phyloP scores from a whole-genome alignment of 2,888 invertebrate species.

The Lasioglossum leucozonium region DNA sequence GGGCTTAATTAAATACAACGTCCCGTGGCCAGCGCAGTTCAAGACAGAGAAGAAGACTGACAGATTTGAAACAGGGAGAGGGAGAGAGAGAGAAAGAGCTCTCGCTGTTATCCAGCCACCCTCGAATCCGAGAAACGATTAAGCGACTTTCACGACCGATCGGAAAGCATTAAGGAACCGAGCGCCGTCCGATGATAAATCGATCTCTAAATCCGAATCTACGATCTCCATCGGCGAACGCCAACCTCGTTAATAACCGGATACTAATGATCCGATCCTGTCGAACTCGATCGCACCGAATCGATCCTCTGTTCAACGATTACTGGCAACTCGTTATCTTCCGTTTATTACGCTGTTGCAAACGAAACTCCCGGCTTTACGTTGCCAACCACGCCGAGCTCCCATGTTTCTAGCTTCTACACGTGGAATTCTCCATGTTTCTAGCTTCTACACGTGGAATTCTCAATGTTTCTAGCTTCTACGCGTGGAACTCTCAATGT shows the following conservation, averaged over 20 bases:
- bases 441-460: no score
- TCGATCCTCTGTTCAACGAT: neutral
- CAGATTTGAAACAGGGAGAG: neutral
- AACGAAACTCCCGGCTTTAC: neutral
- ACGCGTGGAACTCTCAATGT: no score
- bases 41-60: neutral
- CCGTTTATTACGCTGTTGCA: neutral
- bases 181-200: conserved; percentile 65
- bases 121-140: conserved; percentile 37
- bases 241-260: conserved; percentile 40
- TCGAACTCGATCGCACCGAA: conserved; percentile 9
- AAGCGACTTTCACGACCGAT: conserved; percentile 42
- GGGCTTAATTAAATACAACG: conserved; percentile 54
- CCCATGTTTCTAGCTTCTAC: neutral
- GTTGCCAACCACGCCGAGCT: neutral
- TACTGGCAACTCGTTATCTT: neutral
- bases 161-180: conserved; percentile 35
- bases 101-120: conserved; percentile 18
- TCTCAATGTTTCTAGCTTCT: neutral
- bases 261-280: conserved; percentile 52
- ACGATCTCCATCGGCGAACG: conserved; percentile 10
- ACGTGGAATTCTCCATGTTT: neutral
- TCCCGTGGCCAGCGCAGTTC: neutral
- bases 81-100: neutral
- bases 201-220: conserved; percentile 50